phyloP scores from a whole-genome alignment of 2,113 vertebrate species.

The Falcunculus frontatus region DNA sequence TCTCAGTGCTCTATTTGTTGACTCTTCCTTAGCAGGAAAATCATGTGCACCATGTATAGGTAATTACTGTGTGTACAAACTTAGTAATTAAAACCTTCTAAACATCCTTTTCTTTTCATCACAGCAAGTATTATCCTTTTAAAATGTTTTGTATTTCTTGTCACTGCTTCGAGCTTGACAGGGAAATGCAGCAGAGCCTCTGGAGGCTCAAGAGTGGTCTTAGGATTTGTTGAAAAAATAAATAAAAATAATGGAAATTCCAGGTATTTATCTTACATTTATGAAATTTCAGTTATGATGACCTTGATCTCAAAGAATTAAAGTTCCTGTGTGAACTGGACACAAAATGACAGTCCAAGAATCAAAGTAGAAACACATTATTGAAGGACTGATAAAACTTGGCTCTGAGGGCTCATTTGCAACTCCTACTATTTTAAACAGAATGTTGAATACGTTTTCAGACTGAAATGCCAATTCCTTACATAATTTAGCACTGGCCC shows the following conservation, averaged over 20 bases:
- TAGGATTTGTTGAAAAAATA: neutral
- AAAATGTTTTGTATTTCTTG: neutral
- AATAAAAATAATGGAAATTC: neutral
- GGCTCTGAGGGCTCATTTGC: neutral
- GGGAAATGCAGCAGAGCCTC: neutral
- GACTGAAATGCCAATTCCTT: neutral
- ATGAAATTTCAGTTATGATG: neutral
- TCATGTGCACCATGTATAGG: neutral
- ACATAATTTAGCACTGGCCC: neutral
- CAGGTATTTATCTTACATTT: neutral
- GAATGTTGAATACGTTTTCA: neutral
- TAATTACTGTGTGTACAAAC: neutral
- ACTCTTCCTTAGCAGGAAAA: neutral
- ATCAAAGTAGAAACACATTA: neutral
- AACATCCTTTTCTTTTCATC: neutral
- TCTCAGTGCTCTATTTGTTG: neutral
- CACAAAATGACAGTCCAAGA: neutral
- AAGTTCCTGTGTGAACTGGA: neutral
- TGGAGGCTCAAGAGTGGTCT: fast-evolving
- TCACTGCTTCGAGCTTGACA: neutral
- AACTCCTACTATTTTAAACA: neutral
- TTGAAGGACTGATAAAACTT: neutral
- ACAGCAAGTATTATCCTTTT: neutral
- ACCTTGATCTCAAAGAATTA: neutral
- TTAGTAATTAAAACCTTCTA: neutral